Percentiles rank a stretch among this genome's conserved stretches.
phyloP scores from a whole-genome alignment of 2,113 vertebrate genomes.

The Neogale vison region DNA sequence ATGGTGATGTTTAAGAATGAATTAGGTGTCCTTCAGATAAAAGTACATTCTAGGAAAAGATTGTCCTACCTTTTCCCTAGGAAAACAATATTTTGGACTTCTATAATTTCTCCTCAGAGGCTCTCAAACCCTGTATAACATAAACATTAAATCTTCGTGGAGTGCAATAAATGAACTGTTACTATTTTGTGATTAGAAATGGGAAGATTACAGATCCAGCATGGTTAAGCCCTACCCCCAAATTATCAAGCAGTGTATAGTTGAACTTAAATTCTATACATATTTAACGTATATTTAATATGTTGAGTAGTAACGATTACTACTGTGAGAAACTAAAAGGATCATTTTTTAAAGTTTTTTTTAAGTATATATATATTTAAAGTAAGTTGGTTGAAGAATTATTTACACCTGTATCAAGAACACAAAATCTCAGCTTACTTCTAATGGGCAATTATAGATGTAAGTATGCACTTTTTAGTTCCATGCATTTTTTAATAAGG shows the following conservation, averaged over 20 bases:
- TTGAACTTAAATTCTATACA: neutral
- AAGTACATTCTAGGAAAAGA: neutral
- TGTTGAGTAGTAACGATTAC: neutral
- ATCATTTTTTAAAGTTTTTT: neutral
- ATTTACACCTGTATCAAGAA: neutral
- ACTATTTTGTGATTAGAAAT: neutral
- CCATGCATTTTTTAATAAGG: neutral
- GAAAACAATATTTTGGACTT: neutral
- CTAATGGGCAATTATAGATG: neutral
- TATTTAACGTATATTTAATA: neutral
- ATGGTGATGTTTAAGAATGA: constrained; percentile 24
- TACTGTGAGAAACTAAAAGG: neutral
- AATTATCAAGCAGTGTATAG: neutral
- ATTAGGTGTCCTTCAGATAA: neutral
- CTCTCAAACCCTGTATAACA: neutral
- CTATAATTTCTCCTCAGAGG: neutral
- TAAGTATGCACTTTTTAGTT: neutral
- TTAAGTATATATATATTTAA: neutral
- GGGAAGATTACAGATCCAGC: neutral
- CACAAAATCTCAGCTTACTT: neutral
- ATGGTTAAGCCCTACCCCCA: neutral
- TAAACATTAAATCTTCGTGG: neutral
- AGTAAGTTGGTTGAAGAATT: neutral
- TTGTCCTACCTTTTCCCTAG: neutral
- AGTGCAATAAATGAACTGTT: neutral